A percentile compares a stretch with the other conserved stretches of the same genome.
These are phyloP conservation scores for Boloria selene DNA, from an alignment of 2,888 invertebrate species.

Conservation along the genomic window DNA sequence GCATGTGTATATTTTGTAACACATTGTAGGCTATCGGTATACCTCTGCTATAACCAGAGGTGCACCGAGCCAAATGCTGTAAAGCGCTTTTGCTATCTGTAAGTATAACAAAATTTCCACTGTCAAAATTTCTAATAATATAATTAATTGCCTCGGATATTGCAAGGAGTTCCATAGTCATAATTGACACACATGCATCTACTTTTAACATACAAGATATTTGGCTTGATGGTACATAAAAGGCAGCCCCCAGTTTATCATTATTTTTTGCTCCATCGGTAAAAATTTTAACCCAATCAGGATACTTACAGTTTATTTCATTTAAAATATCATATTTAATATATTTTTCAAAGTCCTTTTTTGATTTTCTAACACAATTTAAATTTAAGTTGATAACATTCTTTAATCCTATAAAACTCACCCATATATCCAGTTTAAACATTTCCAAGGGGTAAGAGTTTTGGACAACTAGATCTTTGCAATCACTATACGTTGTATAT, in stretches of 20 bases:
- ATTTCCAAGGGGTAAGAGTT: no score
- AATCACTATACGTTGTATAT: no score
- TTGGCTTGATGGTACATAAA: not conserved
- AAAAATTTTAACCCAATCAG: conserved; percentile 1
- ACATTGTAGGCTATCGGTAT: conserved; percentile 13
- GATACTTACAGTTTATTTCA: conserved; percentile 10
- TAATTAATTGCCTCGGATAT: conserved; percentile 6
- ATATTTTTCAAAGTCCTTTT: no score
- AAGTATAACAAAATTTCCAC: conserved; percentile 6
- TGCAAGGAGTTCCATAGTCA: conserved; percentile 15
- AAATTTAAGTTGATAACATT: no score
- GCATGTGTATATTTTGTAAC: not conserved
- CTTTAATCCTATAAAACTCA: no score
- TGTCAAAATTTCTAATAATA: not conserved
- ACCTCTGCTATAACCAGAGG: conserved; percentile 15
- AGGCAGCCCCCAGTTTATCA: no score
- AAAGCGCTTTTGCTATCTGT: conserved; percentile 1
- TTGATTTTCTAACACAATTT: no score
- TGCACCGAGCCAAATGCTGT: conserved; percentile 4
- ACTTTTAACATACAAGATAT: conserved; percentile 1
- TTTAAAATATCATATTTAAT: conserved; percentile 1
- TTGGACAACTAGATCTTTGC: no score
- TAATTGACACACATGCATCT: not conserved
- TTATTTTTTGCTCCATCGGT: conserved; percentile 1
- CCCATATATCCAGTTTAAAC: no score